Percentiles rank a stretch among this genome's conserved stretches.
Conservation (phyloP, 2,113 vertebrate species). For the Hippocampus zosterae region DNA sequence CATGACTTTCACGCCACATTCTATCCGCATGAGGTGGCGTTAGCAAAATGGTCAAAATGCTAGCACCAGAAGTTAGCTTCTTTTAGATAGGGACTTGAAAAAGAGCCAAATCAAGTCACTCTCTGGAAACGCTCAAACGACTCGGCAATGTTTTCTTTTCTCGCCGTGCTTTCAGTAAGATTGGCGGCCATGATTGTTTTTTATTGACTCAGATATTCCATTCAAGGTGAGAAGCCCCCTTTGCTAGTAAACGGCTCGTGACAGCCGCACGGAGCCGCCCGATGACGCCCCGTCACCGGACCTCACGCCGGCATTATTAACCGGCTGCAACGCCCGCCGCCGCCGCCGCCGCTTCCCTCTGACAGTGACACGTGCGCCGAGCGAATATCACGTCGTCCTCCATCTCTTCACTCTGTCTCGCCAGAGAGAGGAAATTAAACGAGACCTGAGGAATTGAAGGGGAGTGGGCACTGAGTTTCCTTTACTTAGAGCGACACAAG, state of each 20-base stretch:
- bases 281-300: slow-evolving; percentile 63
- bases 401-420: slow-evolving; percentile 10
- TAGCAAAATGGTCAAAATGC: too few relatives aligned
- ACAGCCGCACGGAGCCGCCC: slow-evolving; percentile 61
- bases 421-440: slow-evolving; percentile 23
- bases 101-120: slow-evolving; percentile 38
- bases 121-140: slow-evolving; percentile 45
- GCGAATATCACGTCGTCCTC: slow-evolving; percentile 39
- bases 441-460: slow-evolving; percentile 16
- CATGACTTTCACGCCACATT: too few relatives aligned
- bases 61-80: too few relatives aligned
- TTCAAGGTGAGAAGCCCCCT: slow-evolving; percentile 61
- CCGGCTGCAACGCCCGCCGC: slow-evolving; percentile 44
- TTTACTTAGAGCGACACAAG: slow-evolving; percentile 3
- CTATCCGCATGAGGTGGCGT: too few relatives aligned
- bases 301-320: slow-evolving; percentile 72
- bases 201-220: slow-evolving; percentile 74
- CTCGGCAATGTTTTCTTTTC: slow-evolving; percentile 55
- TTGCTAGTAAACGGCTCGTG: slow-evolving; percentile 67
- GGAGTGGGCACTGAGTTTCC: slow-evolving; percentile 1
- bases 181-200: slow-evolving; percentile 71
- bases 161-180: slow-evolving; percentile 67
- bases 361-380: slow-evolving; percentile 51
- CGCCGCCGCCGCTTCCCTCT: slow-evolving; percentile 26
- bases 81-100: too few relatives aligned